phyloP scores from a whole-genome alignment of 1,140 invertebrate genomes.

The Macrobrachium rosenbergii region DNA sequence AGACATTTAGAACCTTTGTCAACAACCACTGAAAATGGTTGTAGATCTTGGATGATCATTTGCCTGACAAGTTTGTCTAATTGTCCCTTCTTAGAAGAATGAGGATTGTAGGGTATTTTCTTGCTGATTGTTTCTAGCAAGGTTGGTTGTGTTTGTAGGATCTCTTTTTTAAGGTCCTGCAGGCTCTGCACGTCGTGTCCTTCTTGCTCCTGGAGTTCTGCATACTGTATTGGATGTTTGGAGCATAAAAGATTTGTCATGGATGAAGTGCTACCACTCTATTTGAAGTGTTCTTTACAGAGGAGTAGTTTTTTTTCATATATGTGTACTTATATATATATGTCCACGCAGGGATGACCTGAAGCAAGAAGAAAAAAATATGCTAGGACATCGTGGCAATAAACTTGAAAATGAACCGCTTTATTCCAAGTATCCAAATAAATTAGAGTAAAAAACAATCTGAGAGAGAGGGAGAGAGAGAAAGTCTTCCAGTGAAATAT shows the following conservation, averaged over 20 bases:
- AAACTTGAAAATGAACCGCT: neutral
- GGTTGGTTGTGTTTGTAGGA: neutral
- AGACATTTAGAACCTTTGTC: neutral
- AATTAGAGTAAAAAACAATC: neutral
- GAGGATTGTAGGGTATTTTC: neutral
- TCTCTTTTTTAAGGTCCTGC: neutral
- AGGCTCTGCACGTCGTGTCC: neutral
- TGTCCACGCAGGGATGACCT: neutral
- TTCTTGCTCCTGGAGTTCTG: neutral
- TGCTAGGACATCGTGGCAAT: neutral
- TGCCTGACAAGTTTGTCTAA: neutral
- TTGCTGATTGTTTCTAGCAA: neutral
- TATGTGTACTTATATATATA: neutral
- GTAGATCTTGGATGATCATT: conserved; percentile 3
- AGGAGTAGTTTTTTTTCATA: neutral
- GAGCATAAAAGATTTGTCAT: neutral
- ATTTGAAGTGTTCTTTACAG: neutral
- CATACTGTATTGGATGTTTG: neutral
- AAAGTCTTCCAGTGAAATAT: no score
- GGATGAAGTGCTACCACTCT: neutral
- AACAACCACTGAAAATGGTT: neutral
- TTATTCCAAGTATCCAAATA: neutral
- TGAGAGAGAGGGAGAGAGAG: conserved; percentile 10
- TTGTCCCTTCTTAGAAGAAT: neutral
- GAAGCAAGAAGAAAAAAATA: neutral